Evolutionary conservation across 2,797 vertebrate genomes (phyloP).

Genomic region (Oreortyx pictus): DNA sequence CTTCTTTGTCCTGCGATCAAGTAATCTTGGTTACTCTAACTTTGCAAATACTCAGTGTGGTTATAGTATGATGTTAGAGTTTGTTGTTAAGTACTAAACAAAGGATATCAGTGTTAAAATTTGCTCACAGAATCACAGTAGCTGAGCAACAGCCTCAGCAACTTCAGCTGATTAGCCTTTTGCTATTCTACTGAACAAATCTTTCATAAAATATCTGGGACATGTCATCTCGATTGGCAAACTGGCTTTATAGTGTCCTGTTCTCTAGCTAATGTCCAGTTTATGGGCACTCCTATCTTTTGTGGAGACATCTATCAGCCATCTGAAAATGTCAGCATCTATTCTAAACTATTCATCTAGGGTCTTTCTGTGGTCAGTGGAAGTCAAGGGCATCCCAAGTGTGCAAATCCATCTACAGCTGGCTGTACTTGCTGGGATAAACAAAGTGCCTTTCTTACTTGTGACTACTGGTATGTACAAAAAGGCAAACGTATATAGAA

Average conservation of each 20-base stretch:
- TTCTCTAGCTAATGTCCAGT: background rate
- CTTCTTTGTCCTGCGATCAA: background rate
- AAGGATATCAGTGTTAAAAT: background rate
- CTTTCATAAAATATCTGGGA: background rate
- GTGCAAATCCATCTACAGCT: background rate
- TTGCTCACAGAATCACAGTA: background rate
- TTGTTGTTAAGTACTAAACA: background rate
- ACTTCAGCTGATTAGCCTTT: background rate
- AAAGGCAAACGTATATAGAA: background rate
- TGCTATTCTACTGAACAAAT: background rate
- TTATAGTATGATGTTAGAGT: background rate
- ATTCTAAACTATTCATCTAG: background rate
- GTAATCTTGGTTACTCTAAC: background rate
- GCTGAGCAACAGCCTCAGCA: background rate
- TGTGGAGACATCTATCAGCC: background rate
- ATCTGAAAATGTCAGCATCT: background rate
- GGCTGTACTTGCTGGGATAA: background rate
- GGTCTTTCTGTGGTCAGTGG: background rate
- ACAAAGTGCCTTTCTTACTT: rapidly evolving
- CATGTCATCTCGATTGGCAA: background rate
- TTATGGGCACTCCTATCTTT: background rate
- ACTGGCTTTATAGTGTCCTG: background rate
- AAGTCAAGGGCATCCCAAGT: background rate
- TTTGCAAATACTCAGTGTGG: background rate
- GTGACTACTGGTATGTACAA: background rate